Conservation (phyloP, 2,888 invertebrate species). For the Cactoblastis cactorum region DNA sequence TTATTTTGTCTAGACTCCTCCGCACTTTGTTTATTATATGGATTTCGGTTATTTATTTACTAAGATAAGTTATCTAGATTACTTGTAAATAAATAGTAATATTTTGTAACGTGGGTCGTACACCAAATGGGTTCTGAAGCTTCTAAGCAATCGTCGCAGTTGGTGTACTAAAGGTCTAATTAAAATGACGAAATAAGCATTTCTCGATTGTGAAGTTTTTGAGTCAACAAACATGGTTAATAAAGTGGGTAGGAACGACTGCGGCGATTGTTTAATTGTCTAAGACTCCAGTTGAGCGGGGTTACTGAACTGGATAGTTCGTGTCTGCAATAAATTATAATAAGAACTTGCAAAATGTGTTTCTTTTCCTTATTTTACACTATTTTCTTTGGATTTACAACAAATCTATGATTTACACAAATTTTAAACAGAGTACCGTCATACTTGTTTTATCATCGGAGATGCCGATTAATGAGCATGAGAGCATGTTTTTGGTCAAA, state of each 20-base stretch:
- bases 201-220: neutral
- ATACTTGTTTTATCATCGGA: too few relatives aligned
- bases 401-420: too few relatives aligned
- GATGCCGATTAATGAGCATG: too few relatives aligned
- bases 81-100: conserved; percentile 61
- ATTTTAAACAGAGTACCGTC: too few relatives aligned
- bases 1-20: conserved; percentile 22
- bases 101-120: conserved; percentile 62
- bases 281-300: conserved; percentile 56
- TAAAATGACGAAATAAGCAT: neutral
- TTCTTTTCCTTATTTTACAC: conserved; percentile 23
- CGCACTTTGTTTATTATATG: conserved; percentile 58
- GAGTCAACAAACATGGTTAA: neutral
- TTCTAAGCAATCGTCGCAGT: neutral
- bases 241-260: neutral
- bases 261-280: neutral
- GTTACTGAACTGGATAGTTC: conserved; percentile 67
- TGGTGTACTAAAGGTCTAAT: too few relatives aligned
- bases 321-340: conserved; percentile 76
- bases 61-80: conserved; percentile 30
- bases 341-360: conserved; percentile 48
- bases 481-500: too few relatives aligned
- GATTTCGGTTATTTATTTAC: conserved; percentile 73
- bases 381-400: too few relatives aligned
- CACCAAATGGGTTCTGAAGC: conserved; percentile 34